Percentiles rank a stretch among this genome's conserved stretches.
Conservation (phyloP, 1,140 invertebrate genomes). For the Dinoponera quadriceps region DNA sequence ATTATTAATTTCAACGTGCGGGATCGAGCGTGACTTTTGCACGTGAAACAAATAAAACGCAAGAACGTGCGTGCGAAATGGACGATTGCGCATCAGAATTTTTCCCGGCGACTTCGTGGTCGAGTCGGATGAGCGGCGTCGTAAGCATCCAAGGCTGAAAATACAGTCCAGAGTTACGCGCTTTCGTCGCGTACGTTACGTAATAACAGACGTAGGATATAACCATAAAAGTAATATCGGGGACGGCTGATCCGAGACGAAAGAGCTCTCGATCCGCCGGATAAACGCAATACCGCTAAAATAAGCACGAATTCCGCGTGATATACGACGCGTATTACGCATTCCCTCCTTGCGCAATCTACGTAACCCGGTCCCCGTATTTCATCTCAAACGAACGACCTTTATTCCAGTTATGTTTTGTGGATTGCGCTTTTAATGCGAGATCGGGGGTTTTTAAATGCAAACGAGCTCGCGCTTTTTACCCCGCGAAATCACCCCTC, state of each 20-base stretch:
- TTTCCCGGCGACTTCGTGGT: too few species aligned
- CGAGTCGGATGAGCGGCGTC: neutral
- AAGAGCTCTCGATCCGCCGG: constrained; percentile 21
- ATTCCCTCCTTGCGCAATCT: constrained; percentile 5
- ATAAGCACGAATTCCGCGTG: constrained; percentile 22
- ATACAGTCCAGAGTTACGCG: constrained; percentile 10
- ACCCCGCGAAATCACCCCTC: neutral
- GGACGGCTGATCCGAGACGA: constrained; percentile 39
- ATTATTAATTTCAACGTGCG: too few species aligned
- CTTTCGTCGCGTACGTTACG: constrained; percentile 13
- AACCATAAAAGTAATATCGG: constrained; percentile 53
- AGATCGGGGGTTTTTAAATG: neutral
- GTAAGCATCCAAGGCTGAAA: neutral
- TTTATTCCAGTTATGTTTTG: neutral
- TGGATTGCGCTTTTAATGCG: neutral
- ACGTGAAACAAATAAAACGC: too few species aligned
- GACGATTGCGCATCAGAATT: too few species aligned
- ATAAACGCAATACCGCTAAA: constrained; percentile 30
- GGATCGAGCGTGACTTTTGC: too few species aligned
- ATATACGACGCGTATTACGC: constrained; percentile 20
- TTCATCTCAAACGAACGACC: neutral
- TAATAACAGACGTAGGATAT: constrained; percentile 46
- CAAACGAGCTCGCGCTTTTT: neutral
- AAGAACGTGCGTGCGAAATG: too few species aligned
- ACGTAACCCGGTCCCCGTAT: neutral